phyloP scores from a whole-genome alignment of 2,888 invertebrate genomes.

The Mimas tiliae region DNA sequence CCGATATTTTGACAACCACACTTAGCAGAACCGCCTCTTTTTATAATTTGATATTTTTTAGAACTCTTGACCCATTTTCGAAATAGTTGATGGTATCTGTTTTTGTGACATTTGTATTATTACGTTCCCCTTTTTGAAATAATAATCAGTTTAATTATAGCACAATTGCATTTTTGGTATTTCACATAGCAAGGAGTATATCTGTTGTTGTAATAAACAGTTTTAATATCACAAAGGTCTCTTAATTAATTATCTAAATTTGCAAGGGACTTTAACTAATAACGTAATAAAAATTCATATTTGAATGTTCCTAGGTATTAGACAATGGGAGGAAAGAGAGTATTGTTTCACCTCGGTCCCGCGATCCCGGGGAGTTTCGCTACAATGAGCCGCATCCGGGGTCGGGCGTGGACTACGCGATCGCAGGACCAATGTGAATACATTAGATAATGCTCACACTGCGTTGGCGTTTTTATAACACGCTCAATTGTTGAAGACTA shows the following conservation, averaged over 20 bases:
- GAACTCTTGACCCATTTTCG: conserved; percentile 74
- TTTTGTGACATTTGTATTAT: conserved; percentile 57
- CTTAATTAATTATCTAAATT: neutral
- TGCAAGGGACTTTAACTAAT: conserved; percentile 6
- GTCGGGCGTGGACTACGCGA: conserved; percentile 56
- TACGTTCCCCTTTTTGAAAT: conserved; percentile 6
- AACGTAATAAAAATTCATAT: conserved; percentile 4
- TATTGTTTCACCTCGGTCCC: conserved; percentile 76
- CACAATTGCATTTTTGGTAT: no score
- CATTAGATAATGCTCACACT: conserved; percentile 40
- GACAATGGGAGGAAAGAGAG: conserved; percentile 81
- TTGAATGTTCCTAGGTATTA: conserved; percentile 38
- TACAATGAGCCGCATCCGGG: conserved; percentile 82
- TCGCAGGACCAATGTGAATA: conserved; percentile 50
- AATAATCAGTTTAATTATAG: no score
- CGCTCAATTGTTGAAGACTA: conserved; percentile 18
- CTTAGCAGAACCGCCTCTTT: conserved; percentile 78
- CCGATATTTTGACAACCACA: conserved; percentile 82
- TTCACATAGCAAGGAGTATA: no score
- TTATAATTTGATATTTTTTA: conserved; percentile 73
- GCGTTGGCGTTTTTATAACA: conserved; percentile 27
- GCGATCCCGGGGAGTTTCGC: conserved; percentile 80
- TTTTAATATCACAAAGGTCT: no score
- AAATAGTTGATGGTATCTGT: conserved; percentile 61
- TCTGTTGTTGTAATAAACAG: no score